phyloP scores from a whole-genome alignment of 2,797 vertebrate genomes.

The Crocidura indochinensis region DNA sequence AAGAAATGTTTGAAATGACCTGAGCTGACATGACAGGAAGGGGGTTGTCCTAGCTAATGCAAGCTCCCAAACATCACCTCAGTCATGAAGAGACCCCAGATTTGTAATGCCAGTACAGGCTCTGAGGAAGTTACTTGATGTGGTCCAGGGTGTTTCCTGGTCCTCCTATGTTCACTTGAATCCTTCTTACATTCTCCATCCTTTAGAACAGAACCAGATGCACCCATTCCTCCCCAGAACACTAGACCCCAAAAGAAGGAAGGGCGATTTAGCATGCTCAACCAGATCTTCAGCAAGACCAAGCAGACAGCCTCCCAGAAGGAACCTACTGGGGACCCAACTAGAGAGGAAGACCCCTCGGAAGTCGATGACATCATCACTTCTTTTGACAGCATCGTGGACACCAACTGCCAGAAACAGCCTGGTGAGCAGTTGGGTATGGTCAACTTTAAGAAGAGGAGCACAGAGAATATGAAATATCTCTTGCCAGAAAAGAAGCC shows the following conservation, averaged over 20 bases:
- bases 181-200: slow-evolving; percentile 74
- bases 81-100: neutral
- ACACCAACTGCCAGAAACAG: slow-evolving; percentile 89
- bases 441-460: slow-evolving; percentile 87
- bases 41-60: neutral
- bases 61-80: neutral
- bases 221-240: slow-evolving; percentile 87
- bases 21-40: neutral
- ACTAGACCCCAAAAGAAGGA: slow-evolving; percentile 90
- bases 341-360: slow-evolving; percentile 89
- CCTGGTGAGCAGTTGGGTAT: slow-evolving; percentile 79
- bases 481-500: slow-evolving; percentile 88
- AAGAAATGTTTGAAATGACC: neutral
- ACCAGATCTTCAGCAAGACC: slow-evolving; percentile 94
- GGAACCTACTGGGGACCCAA: slow-evolving; percentile 85
- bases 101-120: neutral
- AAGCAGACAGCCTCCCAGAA: slow-evolving; percentile 88
- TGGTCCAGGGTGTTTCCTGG: neutral
- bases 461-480: slow-evolving; percentile 88
- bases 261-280: slow-evolving; percentile 91
- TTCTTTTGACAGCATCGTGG: slow-evolving; percentile 92
- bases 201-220: slow-evolving; percentile 88
- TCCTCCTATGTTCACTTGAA: neutral
- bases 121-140: neutral
- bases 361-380: slow-evolving; percentile 95